These are phyloP conservation scores for Corythaixoides concolor DNA, from an alignment of 2,113 vertebrate species.

Conservation along the genomic window DNA sequence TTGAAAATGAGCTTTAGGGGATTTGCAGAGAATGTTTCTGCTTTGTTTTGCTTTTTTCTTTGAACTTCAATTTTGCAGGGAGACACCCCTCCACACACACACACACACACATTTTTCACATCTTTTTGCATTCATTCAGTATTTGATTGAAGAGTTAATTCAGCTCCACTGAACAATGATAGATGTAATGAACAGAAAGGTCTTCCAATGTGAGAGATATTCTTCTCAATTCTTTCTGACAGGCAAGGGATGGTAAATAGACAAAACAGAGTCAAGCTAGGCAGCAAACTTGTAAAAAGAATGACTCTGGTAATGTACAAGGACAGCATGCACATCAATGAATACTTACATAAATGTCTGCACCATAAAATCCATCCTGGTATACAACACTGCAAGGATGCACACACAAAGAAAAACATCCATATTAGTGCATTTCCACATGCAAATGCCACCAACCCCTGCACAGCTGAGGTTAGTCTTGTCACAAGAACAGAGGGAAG, in stretches of 20 bases:
- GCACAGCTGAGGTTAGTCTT: slow-evolving; percentile 76
- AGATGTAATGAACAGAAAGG: slow-evolving; percentile 48
- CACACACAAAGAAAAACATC: slow-evolving; percentile 88
- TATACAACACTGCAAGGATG: slow-evolving; percentile 95
- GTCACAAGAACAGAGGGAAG: slow-evolving; percentile 62
- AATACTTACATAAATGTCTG: slow-evolving; percentile 99
- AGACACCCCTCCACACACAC: background rate
- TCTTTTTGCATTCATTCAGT: slow-evolving; percentile 39
- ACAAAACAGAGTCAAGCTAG: slow-evolving; percentile 48
- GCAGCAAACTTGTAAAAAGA: slow-evolving; percentile 78
- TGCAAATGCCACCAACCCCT: slow-evolving; percentile 81
- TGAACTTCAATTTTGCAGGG: background rate
- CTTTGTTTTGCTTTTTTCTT: background rate
- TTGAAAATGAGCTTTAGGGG: background rate
- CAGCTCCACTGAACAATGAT: slow-evolving; percentile 38
- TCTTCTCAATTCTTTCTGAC: slow-evolving; percentile 50
- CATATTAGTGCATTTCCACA: slow-evolving; percentile 90
- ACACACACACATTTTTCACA: background rate
- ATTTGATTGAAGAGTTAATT: slow-evolving; percentile 44
- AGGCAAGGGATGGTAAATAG: slow-evolving; percentile 40
- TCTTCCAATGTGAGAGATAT: slow-evolving; percentile 41
- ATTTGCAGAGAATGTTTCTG: background rate
- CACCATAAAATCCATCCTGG: slow-evolving; percentile 99
- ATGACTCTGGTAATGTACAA: slow-evolving; percentile 70
- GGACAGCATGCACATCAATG: slow-evolving; percentile 80